Evolutionary conservation across 2,797 vertebrate species (phyloP).

Genomic region (Megaceryle alcyon): DNA sequence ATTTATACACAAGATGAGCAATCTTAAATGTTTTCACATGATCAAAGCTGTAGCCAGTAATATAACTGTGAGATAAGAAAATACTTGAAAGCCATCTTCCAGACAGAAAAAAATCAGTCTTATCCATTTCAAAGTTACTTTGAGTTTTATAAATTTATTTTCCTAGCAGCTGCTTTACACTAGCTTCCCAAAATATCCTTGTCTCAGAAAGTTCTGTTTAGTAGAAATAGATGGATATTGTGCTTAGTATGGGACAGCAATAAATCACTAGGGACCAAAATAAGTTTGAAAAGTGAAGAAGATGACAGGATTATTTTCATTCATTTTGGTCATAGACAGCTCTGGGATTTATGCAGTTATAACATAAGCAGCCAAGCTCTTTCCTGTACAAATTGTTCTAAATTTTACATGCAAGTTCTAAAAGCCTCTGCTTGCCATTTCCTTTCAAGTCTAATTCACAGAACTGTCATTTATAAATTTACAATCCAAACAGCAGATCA

Average conservation of each 20-base stretch:
- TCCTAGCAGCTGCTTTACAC: not conserved
- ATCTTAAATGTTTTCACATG: not conserved
- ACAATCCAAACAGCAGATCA: conserved; percentile 39
- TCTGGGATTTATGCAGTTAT: not conserved
- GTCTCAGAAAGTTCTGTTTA: not conserved
- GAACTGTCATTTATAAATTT: conserved; percentile 66
- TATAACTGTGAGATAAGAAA: not conserved
- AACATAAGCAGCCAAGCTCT: conserved; percentile 3
- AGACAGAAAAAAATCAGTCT: not conserved
- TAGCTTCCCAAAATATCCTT: not conserved
- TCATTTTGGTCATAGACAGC: not conserved
- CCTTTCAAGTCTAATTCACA: conserved; percentile 58
- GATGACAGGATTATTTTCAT: not conserved
- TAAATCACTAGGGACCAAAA: not conserved
- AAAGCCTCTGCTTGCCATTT: conserved; percentile 50
- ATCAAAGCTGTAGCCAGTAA: not conserved
- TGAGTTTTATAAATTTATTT: not conserved
- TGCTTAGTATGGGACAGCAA: not conserved
- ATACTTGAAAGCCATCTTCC: not conserved
- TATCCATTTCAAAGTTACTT: not conserved
- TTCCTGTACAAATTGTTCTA: conserved; percentile 51
- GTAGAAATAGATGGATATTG: not conserved
- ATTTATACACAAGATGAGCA: not conserved
- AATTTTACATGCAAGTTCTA: conserved; percentile 46
- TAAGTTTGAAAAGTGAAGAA: not conserved